These are phyloP conservation scores for Sardina pilchardus DNA, from an alignment of 2,113 vertebrate genomes.

Conservation along the genomic window DNA sequence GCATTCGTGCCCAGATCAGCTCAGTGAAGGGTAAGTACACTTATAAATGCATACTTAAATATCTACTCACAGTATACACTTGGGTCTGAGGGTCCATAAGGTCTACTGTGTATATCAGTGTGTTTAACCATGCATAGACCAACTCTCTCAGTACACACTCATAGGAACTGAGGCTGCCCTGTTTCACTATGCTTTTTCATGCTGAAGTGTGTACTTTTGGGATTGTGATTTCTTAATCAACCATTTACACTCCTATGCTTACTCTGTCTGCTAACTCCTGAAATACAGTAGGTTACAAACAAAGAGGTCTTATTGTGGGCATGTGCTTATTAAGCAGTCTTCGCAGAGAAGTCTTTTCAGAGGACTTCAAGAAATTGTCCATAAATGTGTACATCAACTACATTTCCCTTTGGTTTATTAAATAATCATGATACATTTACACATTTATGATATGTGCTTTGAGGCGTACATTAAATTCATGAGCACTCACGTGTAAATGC, in stretches of 20 bases:
- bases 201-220: not conserved
- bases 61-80: not conserved
- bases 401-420: not conserved
- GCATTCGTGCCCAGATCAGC: constrained; percentile 70
- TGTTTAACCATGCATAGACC: too few relatives aligned
- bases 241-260: too few relatives aligned
- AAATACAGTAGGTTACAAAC: too few relatives aligned
- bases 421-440: not conserved
- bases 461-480: too few relatives aligned
- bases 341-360: not conserved
- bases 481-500: not conserved
- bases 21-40: constrained; percentile 69
- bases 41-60: not conserved
- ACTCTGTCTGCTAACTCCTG: too few relatives aligned
- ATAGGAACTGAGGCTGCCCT: too few relatives aligned
- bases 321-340: not conserved
- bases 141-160: too few relatives aligned
- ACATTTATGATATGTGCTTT: too few relatives aligned
- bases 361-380: not conserved
- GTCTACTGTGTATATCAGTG: too few relatives aligned
- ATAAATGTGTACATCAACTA: not conserved
- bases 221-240: not conserved
- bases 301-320: too few relatives aligned
- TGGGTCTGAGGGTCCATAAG: too few relatives aligned
- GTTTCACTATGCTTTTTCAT: too few relatives aligned